Percentiles rank a stretch among this genome's conserved stretches.
phyloP scores from a whole-genome alignment of 2,888 invertebrate genomes.

The Imbricaverruca yamaguchii region DNA sequence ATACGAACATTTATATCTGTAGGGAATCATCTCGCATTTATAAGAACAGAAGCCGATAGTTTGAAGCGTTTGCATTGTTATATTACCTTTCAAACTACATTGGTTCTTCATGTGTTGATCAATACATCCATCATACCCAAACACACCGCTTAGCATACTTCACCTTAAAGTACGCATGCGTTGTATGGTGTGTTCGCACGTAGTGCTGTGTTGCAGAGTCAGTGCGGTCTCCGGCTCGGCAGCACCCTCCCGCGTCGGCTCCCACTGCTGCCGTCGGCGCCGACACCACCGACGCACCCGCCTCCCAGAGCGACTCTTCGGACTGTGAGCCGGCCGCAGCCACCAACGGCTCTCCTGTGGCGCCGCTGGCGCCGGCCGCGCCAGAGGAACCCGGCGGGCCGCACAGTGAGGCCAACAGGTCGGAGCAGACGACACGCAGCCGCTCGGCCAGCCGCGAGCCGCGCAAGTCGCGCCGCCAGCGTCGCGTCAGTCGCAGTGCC shows the following conservation, averaged over 20 bases:
- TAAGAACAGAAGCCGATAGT: too few relatives aligned
- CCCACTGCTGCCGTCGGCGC: background rate
- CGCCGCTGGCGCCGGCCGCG: background rate
- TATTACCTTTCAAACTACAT: too few relatives aligned
- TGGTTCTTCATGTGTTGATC: too few relatives aligned
- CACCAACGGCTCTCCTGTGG: background rate
- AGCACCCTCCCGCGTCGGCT: background rate
- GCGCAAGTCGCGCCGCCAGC: background rate
- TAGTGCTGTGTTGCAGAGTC: background rate
- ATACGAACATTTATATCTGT: too few relatives aligned
- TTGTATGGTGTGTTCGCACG: background rate
- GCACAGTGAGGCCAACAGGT: background rate
- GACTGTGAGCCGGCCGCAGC: background rate
- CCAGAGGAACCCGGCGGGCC: background rate
- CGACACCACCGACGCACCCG: background rate
- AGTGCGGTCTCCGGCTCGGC: too few relatives aligned
- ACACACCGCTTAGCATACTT: too few relatives aligned
- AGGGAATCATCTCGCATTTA: too few relatives aligned
- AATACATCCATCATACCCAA: too few relatives aligned
- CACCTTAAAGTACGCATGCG: too few relatives aligned
- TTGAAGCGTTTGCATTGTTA: too few relatives aligned
- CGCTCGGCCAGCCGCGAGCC: background rate
- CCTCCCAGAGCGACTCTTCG: background rate
- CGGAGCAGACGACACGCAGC: background rate
- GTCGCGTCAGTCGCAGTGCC: background rate